phyloP scores from a whole-genome alignment of 2,113 vertebrate species.

The Proteles cristata region DNA sequence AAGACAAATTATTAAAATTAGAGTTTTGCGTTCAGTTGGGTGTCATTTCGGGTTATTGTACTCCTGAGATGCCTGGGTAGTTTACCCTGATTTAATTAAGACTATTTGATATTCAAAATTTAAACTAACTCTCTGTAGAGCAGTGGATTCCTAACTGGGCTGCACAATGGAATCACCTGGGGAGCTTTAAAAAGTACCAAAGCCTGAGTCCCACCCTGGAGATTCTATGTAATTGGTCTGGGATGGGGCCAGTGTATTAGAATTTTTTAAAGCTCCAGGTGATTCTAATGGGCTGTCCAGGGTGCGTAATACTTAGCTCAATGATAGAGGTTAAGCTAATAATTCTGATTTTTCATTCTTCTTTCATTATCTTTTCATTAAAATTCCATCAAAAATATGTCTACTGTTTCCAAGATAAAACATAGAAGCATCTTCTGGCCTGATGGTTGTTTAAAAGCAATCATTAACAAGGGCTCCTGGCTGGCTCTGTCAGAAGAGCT shows the following conservation, averaged over 20 bases:
- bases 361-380: slow-evolving; percentile 50
- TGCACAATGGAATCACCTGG: background rate
- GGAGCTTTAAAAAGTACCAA: background rate
- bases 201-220: background rate
- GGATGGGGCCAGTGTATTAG: too few species aligned
- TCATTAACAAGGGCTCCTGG: background rate
- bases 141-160: background rate
- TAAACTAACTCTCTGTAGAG: background rate
- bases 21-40: slow-evolving; percentile 6
- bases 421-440: background rate
- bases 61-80: background rate
- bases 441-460: slow-evolving; percentile 51
- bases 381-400: slow-evolving; percentile 2
- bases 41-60: background rate
- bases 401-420: background rate
- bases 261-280: background rate
- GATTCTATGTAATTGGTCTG: background rate
- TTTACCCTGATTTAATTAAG: slow-evolving; percentile 37
- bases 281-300: background rate
- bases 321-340: background rate
- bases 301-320: background rate
- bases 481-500: too few species aligned
- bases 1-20: slow-evolving; percentile 43
- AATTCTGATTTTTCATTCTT: slow-evolving; percentile 26
- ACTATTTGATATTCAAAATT: slow-evolving; percentile 9